phyloP scores from a whole-genome alignment of 2,797 vertebrate species.

The Cephalopachus bancanus region DNA sequence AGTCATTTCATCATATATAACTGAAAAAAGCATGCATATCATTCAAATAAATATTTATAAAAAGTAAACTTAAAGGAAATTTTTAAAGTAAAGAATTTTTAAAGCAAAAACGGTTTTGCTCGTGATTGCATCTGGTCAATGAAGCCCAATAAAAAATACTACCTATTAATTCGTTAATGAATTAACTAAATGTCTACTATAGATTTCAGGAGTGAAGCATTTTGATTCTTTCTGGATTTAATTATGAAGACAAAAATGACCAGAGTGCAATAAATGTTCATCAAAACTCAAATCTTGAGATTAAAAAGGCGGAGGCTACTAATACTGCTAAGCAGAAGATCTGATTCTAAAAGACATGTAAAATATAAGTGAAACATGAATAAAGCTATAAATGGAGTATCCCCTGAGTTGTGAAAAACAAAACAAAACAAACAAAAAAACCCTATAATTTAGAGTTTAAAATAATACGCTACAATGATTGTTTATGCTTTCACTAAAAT shows the following conservation, averaged over 20 bases:
- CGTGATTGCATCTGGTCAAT: not conserved
- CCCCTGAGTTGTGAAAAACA: not conserved
- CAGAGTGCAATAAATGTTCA: not conserved
- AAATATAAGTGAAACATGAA: not conserved
- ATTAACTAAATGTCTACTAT: not conserved
- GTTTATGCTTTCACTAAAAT: constrained; percentile 16
- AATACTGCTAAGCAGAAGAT: not conserved
- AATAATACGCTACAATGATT: not conserved
- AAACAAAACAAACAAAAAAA: too few species aligned
- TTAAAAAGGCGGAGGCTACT: not conserved
- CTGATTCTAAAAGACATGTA: not conserved
- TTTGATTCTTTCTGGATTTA: constrained; percentile 10
- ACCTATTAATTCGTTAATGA: not conserved
- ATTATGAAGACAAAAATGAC: constrained; percentile 35
- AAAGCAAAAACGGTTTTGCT: not conserved
- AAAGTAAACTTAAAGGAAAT: constrained; percentile 56
- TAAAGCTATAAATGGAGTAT: not conserved
- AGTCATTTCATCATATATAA: not conserved
- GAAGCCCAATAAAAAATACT: not conserved
- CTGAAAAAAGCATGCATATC: not conserved
- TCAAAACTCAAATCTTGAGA: constrained; percentile 32
- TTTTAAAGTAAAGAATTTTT: not conserved
- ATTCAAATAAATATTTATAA: constrained; percentile 27
- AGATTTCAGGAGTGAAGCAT: constrained; percentile 1
- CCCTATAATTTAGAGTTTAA: constrained; percentile 10